phyloP scores from a whole-genome alignment of 2,888 invertebrate genomes.

The Xestia xanthographa region DNA sequence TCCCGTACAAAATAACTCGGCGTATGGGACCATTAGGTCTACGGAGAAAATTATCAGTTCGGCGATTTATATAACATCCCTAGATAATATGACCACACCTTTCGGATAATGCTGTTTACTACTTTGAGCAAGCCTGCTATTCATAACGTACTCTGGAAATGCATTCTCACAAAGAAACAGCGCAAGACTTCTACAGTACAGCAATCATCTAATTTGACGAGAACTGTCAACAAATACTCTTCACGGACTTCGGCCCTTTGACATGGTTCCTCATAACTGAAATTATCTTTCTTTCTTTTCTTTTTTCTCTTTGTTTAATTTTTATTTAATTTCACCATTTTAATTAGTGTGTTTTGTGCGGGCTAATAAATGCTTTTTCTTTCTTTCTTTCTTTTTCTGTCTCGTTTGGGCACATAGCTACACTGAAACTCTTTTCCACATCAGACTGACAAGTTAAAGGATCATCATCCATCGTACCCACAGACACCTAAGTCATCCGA shows the following conservation, averaged over 20 bases:
- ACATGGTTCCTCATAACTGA: neutral
- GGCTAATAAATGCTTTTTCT: too few relatives aligned
- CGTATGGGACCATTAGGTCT: neutral
- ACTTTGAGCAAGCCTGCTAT: neutral
- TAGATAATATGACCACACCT: neutral
- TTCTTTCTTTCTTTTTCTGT: too few relatives aligned
- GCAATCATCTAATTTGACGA: neutral
- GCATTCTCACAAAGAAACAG: neutral
- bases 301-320: too few relatives aligned
- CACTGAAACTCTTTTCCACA: neutral
- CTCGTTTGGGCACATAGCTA: neutral
- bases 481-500: conserved; percentile 44
- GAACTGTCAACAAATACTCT: neutral
- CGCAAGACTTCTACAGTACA: neutral
- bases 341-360: too few relatives aligned
- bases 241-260: neutral
- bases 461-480: conserved; percentile 19
- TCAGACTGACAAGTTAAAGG: conserved; percentile 36
- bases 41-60: neutral
- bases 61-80: neutral
- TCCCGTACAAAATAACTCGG: neutral
- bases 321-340: too few relatives aligned
- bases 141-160: neutral
- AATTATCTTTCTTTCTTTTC: neutral
- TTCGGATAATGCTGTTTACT: neutral